These are phyloP conservation scores for Eupithecia abbreviata DNA, from an alignment of 2,888 invertebrate species.

Conservation along the genomic window DNA sequence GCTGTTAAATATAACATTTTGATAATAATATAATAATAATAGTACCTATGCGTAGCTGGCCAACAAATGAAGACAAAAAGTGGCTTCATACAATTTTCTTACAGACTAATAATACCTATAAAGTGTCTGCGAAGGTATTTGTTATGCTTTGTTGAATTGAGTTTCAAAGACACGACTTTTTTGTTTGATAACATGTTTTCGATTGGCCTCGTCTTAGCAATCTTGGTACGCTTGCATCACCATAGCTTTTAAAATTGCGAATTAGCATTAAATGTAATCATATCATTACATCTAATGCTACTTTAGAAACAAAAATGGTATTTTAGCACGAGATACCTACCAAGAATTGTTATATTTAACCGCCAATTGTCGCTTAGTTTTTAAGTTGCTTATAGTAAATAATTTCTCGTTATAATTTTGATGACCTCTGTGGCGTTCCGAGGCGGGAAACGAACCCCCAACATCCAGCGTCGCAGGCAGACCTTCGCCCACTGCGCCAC, in stretches of 20 bases:
- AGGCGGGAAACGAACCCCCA: too few species aligned
- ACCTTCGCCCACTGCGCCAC: too few species aligned
- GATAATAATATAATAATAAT: too few species aligned
- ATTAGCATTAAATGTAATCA: not conserved
- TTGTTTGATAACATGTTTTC: not conserved
- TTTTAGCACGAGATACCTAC: not conserved
- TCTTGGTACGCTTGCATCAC: not conserved
- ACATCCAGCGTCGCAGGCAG: too few species aligned
- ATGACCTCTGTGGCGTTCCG: too few species aligned
- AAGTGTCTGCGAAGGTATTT: slow-evolving; percentile 50
- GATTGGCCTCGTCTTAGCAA: not conserved
- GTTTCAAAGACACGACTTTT: slow-evolving; percentile 39
- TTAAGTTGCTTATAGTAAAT: too few species aligned
- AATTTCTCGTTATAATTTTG: too few species aligned
- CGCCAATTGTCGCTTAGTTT: too few species aligned
- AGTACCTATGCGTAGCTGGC: too few species aligned
- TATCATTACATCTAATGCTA: not conserved
- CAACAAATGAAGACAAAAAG: not conserved
- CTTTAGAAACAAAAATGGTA: not conserved
- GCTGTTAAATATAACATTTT: too few species aligned
- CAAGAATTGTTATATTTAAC: not conserved
- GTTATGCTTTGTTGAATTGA: slow-evolving; percentile 58
- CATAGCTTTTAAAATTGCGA: not conserved
- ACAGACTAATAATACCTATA: slow-evolving; percentile 43
- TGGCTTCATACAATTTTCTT: slow-evolving; percentile 51